Conservation (phyloP, 1,140 invertebrate species). For the Tetramorium parvispinum region DNA sequence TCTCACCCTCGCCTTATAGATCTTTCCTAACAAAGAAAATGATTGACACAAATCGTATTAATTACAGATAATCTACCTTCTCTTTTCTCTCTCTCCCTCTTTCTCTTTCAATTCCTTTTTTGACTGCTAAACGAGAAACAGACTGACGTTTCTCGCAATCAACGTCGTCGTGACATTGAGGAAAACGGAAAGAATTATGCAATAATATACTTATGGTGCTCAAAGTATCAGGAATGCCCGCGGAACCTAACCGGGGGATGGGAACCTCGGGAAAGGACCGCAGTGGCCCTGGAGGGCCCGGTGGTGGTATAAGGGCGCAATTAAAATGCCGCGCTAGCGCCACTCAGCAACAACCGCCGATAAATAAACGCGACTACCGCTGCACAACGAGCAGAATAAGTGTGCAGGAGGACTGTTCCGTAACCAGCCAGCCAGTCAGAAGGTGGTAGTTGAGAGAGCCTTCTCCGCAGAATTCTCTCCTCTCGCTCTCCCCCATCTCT, state of each 20-base stretch:
- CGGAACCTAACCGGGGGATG: constrained; percentile 18
- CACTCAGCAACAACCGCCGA: constrained; percentile 85
- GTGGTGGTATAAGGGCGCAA: constrained; percentile 83
- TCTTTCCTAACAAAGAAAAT: background rate
- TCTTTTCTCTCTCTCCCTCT: background rate
- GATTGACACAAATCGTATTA: background rate
- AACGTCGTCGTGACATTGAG: background rate
- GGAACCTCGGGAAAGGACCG: constrained; percentile 20
- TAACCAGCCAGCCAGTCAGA: constrained; percentile 68
- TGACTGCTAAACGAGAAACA: background rate
- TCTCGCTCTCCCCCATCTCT: constrained; percentile 28
- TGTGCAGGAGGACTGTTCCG: constrained; percentile 76
- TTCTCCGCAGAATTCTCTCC: constrained; percentile 68
- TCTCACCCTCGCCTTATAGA: background rate
- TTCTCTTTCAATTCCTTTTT: background rate
- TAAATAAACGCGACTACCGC: constrained; percentile 83
- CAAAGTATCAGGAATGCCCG: constrained; percentile 23
- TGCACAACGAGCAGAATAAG: constrained; percentile 79
- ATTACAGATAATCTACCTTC: background rate
- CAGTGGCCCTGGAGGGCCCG: constrained; percentile 70
- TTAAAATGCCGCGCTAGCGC: constrained; percentile 86
- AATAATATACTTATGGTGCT: constrained; percentile 63
- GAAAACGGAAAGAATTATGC: constrained; percentile 63
- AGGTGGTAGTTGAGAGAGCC: constrained; percentile 68
- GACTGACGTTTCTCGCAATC: background rate